A percentile compares a stretch with the other conserved stretches of the same genome.
phyloP scores from a whole-genome alignment of 2,888 invertebrate genomes.

The Parelbella ahira region DNA sequence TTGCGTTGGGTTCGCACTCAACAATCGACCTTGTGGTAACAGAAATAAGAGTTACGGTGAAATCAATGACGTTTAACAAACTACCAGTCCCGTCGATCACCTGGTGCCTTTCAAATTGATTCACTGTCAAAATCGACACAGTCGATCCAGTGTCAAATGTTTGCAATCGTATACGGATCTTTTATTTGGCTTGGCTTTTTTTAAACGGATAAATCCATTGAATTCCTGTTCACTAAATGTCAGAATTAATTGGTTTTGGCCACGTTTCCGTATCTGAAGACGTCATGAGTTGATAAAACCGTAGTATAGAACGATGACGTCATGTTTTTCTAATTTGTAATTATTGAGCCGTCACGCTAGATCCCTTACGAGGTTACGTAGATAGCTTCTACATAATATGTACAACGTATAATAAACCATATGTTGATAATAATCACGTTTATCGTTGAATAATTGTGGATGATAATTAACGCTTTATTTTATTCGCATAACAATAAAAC shows the following conservation, averaged over 20 bases:
- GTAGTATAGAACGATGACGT: conserved; percentile 3
- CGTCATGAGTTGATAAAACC: conserved; percentile 6
- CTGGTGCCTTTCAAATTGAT: conserved; percentile 63
- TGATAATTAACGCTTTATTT: too few relatives aligned
- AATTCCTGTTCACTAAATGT: conserved; percentile 24
- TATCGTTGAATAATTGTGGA: too few relatives aligned
- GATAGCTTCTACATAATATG: too few relatives aligned
- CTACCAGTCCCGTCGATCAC: conserved; percentile 30
- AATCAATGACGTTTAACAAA: conserved; percentile 23
- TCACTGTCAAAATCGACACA: conserved; percentile 70
- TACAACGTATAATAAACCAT: too few relatives aligned
- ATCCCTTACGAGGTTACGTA: too few relatives aligned
- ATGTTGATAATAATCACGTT: too few relatives aligned
- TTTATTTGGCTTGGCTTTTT: conserved; percentile 49
- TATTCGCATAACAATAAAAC: too few relatives aligned
- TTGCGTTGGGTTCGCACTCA: conserved; percentile 24
- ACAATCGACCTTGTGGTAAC: conserved; percentile 37
- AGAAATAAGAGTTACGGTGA: conserved; percentile 26
- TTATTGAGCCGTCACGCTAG: too few relatives aligned
- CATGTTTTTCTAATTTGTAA: too few relatives aligned
- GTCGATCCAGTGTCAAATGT: conserved; percentile 65
- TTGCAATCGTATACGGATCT: conserved; percentile 59
- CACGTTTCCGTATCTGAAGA: conserved; percentile 19
- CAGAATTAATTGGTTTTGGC: conserved; percentile 23
- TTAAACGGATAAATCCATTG: conserved; percentile 39